A percentile compares a stretch with the other conserved stretches of the same genome.
phyloP scores from a whole-genome alignment of 2,113 vertebrate genomes.

The Meles meles region DNA sequence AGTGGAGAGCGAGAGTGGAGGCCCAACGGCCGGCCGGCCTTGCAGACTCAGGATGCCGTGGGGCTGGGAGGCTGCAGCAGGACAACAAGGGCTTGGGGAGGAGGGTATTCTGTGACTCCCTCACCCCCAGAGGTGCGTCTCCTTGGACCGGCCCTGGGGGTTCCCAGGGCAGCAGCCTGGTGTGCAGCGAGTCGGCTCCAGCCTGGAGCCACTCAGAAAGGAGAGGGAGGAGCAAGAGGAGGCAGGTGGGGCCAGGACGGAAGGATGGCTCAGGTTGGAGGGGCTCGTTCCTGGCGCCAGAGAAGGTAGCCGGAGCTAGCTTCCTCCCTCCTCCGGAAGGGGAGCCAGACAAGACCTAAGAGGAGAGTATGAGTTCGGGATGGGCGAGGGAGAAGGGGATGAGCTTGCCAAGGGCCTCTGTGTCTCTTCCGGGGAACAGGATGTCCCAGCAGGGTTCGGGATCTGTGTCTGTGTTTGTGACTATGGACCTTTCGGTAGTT shows the following conservation, averaged over 20 bases:
- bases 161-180: not conserved
- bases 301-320: no score
- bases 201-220: not conserved
- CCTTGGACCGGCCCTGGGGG: not conserved
- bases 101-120: not conserved
- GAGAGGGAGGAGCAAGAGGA: not conserved
- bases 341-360: not conserved
- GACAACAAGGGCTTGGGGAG: fast-evolving
- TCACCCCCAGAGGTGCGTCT: not conserved
- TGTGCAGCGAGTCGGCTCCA: not conserved
- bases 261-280: not conserved
- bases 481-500: not conserved
- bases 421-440: not conserved
- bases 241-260: not conserved
- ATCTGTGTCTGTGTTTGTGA: not conserved
- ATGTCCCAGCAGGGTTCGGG: not conserved
- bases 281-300: fast-evolving
- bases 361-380: not conserved
- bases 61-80: not conserved
- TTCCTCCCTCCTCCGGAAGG: no score
- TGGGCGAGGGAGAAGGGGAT: not conserved
- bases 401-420: fast-evolving
- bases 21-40: not conserved
- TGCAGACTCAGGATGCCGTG: fast-evolving
- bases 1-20: not conserved